Base-by-base conservation (phyloP, 2,797 vertebrate genomes). In the Myotis daubentonii region DNA sequence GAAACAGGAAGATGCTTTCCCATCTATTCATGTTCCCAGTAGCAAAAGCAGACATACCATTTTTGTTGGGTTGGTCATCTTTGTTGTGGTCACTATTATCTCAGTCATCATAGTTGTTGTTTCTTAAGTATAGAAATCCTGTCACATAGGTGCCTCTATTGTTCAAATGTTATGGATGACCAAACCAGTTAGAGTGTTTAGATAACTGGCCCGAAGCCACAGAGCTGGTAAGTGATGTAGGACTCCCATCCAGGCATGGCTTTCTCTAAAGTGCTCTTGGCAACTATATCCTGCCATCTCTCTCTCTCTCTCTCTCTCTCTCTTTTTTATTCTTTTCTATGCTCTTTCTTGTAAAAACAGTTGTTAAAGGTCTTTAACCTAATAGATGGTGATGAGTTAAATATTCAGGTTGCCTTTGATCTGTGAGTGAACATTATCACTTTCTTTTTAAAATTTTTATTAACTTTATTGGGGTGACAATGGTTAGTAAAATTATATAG, bases 321-420 rank as follows among this genome's bases (percentile, higher is more conserved):
- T 93, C 6, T 66, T 53, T 90, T 85, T 72, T 66, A 23, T 78
- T 70, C 36, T 79, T 62, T 74, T 51, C 30, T 38, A 17, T 30
- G 2, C n/a, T 41, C 62, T 95, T 81, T 55, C 28, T 72, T 57
- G 17, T 53, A 91, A 55, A 57, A 84, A 94, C 7, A 82, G 33
- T 17, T 81, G 11, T 53, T 89, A 80, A 89, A 80, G 44, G 25
- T 70, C 13, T 92, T 91, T 94, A 81, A 91, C 11, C 4, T 83
- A 36, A 19, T 47, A 89, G 49, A 38, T 65, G 49, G 22, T 17
- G 17, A 79, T 84, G 87, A 72, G 51, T 93, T 95, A 94, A 93
- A 94, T 75, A 88, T 71, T 89, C 25, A 82, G 49, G 23, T 90
- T 94, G 28, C 91, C n/a, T 86, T 95, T 95, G 22, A 83, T 95